Evolutionary conservation across 2,797 vertebrate genomes (phyloP).

Genomic region (Scolopax bukidnonensis): DNA sequence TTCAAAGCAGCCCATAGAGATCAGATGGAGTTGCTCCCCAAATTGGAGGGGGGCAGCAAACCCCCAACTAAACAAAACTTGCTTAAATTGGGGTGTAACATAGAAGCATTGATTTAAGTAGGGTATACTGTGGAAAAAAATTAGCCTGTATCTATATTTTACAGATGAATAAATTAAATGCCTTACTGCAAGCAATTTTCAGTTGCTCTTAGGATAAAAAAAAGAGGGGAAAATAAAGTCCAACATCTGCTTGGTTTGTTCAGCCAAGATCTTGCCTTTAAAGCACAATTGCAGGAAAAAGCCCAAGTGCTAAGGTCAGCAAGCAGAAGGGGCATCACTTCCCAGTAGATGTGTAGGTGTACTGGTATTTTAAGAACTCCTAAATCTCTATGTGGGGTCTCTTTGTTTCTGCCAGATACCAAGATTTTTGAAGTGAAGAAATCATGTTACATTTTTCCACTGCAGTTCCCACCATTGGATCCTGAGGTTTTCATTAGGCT

Average conservation of each 20-base stretch:
- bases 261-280: conserved; percentile 48
- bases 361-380: not conserved
- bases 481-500: not conserved
- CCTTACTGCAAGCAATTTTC: not conserved
- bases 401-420: not conserved
- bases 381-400: not conserved
- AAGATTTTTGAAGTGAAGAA: not conserved
- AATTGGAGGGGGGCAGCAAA: not conserved
- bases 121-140: not conserved
- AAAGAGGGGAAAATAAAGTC: not conserved
- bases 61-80: not conserved
- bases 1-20: not conserved
- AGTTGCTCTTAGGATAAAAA: not conserved
- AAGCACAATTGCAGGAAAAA: conserved; percentile 18
- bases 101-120: not conserved
- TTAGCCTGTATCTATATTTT: not conserved
- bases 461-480: not conserved
- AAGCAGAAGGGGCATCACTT: not conserved
- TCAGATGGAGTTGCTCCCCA: not conserved
- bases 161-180: conserved; percentile 12
- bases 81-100: not conserved
- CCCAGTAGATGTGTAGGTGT: conserved; percentile 22
- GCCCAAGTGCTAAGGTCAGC: conserved; percentile 1
- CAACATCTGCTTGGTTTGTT: conserved; percentile 26
- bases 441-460: not conserved